A percentile compares a stretch with the other conserved stretches of the same genome.
Evolutionary conservation across 2,113 vertebrate species (phyloP).

Genomic region (Nycticryphes semicollaris): DNA sequence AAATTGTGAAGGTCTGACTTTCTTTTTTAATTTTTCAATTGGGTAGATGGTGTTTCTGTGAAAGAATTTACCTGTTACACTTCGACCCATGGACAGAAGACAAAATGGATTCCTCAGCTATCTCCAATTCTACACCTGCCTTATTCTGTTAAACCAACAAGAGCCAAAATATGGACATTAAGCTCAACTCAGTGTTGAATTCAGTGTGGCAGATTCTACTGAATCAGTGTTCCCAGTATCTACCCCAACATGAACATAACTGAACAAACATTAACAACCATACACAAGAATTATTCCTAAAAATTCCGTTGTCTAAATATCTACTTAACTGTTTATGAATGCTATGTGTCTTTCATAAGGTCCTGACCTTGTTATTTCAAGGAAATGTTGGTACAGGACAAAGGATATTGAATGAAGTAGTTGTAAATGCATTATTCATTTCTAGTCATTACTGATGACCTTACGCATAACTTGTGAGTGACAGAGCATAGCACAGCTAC

Average conservation of each 20-base stretch:
- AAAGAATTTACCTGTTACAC: not conserved
- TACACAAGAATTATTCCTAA: not conserved
- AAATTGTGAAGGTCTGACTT: not conserved
- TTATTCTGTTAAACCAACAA: not conserved
- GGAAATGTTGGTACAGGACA: not conserved
- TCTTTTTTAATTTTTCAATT: not conserved
- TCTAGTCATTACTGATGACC: not conserved
- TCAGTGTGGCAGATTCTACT: not conserved
- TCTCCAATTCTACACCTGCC: not conserved
- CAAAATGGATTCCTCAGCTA: not conserved
- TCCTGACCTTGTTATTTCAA: not conserved
- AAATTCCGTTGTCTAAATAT: not conserved
- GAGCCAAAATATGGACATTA: not conserved
- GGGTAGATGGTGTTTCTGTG: not conserved
- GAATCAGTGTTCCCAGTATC: not conserved
- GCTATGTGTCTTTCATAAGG: not conserved
- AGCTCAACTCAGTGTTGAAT: not conserved
- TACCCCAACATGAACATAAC: not conserved
- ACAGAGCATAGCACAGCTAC: not conserved
- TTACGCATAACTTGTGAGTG: not conserved
- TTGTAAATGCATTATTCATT: conserved; percentile 39
- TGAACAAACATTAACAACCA: not conserved
- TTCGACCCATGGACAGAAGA: not conserved
- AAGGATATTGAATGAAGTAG: not conserved
- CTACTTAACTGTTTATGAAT: not conserved